Evolutionary conservation across 2,888 invertebrate genomes (phyloP).

Genomic region (Pachydiplax longipennis): DNA sequence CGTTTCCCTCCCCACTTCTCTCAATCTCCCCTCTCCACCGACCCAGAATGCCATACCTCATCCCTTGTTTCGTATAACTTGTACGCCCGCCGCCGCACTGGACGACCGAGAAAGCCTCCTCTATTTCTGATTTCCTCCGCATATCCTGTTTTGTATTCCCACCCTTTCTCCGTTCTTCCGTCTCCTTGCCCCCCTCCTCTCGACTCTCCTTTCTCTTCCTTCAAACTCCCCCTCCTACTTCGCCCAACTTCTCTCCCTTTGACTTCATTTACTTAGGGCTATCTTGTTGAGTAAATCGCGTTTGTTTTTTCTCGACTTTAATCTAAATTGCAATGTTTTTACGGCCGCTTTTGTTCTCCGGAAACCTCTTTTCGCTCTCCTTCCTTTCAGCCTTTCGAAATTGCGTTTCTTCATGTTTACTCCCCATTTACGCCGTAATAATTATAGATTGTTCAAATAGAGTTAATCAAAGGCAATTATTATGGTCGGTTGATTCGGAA

Average conservation of each 20-base stretch:
- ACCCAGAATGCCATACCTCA: not conserved
- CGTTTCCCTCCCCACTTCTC: slow-evolving; percentile 9
- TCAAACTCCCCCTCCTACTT: not conserved
- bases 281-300: slow-evolving; percentile 36
- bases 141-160: not conserved
- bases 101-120: slow-evolving; percentile 21
- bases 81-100: slow-evolving; percentile 2
- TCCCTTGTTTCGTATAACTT: slow-evolving; percentile 3
- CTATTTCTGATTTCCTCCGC: slow-evolving; percentile 9
- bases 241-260: not conserved
- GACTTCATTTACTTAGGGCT: slow-evolving; percentile 38
- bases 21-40: not conserved
- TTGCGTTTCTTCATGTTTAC: slow-evolving; percentile 22
- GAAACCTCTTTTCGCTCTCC: not conserved
- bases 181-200: not conserved
- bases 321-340: slow-evolving; percentile 36
- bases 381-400: not conserved
- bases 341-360: slow-evolving; percentile 4
- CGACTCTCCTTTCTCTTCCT: not conserved
- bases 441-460: slow-evolving; percentile 34
- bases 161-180: not conserved
- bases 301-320: slow-evolving; percentile 42
- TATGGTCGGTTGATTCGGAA: slow-evolving; percentile 24
- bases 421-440: slow-evolving; percentile 6
- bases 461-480: slow-evolving; percentile 19